Percentiles rank a stretch among this genome's conserved stretches.
Evolutionary conservation across 2,797 vertebrate genomes (phyloP).

Genomic region (Hylomyscus alleni): DNA sequence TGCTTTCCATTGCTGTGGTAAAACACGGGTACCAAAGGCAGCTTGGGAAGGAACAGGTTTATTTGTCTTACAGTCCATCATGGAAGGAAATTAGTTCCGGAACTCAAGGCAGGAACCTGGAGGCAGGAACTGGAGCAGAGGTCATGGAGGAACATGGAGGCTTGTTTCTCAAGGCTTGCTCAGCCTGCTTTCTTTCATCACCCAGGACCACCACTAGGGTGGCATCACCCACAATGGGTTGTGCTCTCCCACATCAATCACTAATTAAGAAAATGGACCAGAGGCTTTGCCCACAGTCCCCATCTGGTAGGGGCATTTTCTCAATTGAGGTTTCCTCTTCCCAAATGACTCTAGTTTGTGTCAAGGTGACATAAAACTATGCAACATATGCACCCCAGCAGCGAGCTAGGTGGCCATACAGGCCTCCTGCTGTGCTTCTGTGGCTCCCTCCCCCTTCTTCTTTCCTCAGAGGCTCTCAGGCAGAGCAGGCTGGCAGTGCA

Average conservation of each 20-base stretch:
- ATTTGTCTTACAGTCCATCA: background rate
- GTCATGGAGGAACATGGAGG: background rate
- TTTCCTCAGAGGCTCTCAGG: background rate
- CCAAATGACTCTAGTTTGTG: background rate
- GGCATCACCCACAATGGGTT: background rate
- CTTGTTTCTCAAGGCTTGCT: background rate
- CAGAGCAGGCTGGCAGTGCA: constrained; percentile 18
- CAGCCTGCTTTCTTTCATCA: background rate
- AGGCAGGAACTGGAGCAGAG: background rate
- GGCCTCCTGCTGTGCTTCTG: background rate
- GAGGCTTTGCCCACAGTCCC: background rate
- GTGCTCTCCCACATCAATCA: background rate
- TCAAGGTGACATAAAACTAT: background rate
- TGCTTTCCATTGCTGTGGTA: background rate
- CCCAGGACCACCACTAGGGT: background rate
- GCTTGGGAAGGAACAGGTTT: background rate
- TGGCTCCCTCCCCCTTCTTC: too few relatives aligned
- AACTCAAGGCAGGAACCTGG: background rate
- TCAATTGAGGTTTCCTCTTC: background rate
- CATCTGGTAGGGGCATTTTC: background rate
- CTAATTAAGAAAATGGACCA: background rate
- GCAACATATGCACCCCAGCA: background rate
- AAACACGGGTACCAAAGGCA: background rate
- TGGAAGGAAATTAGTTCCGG: background rate
- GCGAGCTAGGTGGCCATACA: background rate